Evolutionary conservation across 1,140 invertebrate species (phyloP), one percentile per base, ranked within the genome.

Genomic region (Oryzaephilus surinamensis): DNA sequence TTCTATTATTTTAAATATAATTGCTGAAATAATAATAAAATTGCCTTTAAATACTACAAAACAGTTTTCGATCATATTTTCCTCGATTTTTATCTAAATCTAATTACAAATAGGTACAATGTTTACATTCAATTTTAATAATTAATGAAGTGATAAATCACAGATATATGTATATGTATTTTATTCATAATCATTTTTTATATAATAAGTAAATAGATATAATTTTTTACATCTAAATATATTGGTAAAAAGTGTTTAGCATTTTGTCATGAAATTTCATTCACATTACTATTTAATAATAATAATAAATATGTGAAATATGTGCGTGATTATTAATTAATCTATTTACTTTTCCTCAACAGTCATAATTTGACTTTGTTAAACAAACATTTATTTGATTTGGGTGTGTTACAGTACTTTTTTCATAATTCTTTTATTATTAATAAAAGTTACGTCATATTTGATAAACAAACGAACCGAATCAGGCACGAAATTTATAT

Each of bases 91-190:
- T 28, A 17, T 23, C 24, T 40, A 39, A 27, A 11, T 33, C 42
- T 40, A 39, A 23, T 39, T 38, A 45, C 36, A 29, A 34, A 34
- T 38, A 45, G 37, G 38, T 45, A 45, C n/a, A n/a, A n/a, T n/a
- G n/a, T n/a, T n/a, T n/a, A n/a, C n/a, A n/a, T n/a, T n/a, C 42
- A 39, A 30, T 20, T 39, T 40, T 40, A 45, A 27, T 24, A 32
- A 40, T 40, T 40, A 40, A 45, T 39, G 19, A 40, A 45, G 32
- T 40, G 37, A 39, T 43, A 45, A 45, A 38, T 45, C 42, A 45
- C 42, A 45, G 42, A 45, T 32, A 45, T n/a, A n/a, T n/a, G n/a
- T n/a, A n/a, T n/a, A n/a, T n/a, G n/a, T n/a, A n/a, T n/a, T n/a
- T n/a, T n/a, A n/a, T n/a, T n/a, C n/a, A n/a, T n/a, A n/a, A n/a